Conservation (phyloP, 92 coral and sea anemone species). For the Palythoa grandis region DNA sequence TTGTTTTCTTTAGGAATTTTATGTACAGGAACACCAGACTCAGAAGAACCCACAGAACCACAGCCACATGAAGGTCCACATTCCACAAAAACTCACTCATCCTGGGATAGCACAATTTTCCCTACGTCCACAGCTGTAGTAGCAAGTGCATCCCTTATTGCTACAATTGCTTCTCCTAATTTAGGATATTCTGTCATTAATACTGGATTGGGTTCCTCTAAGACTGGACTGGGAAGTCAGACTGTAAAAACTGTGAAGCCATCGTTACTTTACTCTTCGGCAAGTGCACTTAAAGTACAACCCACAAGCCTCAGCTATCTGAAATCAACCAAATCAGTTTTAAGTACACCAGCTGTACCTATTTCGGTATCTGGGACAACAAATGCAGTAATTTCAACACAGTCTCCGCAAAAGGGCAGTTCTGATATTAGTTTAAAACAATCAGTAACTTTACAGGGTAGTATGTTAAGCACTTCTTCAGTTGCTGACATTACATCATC, state of each 20-base stretch:
- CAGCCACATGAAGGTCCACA: constrained; percentile 36
- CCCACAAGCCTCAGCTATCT: neutral
- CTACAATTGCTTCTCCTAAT: neutral
- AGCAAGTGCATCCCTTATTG: neutral
- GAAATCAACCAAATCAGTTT: neutral
- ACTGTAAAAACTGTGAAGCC: constrained; percentile 7
- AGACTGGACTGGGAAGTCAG: neutral
- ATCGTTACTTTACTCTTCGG: neutral
- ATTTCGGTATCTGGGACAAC: neutral
- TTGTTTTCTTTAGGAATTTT: constrained; percentile 13
- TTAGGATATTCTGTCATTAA: neutral
- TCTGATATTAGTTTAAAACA: neutral
- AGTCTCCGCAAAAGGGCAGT: neutral
- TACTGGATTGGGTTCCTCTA: neutral
- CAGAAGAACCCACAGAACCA: constrained; percentile 32
- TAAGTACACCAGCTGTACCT: neutral
- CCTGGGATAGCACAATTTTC: neutral
- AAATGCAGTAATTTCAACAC: neutral
- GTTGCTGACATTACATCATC: neutral
- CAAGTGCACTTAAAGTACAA: neutral
- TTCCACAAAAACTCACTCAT: neutral
- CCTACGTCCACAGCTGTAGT: neutral
- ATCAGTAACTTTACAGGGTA: neutral
- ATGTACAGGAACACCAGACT: neutral
- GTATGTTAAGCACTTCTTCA: neutral